phyloP scores from a whole-genome alignment of 2,113 vertebrate species.

The Nycticryphes semicollaris region DNA sequence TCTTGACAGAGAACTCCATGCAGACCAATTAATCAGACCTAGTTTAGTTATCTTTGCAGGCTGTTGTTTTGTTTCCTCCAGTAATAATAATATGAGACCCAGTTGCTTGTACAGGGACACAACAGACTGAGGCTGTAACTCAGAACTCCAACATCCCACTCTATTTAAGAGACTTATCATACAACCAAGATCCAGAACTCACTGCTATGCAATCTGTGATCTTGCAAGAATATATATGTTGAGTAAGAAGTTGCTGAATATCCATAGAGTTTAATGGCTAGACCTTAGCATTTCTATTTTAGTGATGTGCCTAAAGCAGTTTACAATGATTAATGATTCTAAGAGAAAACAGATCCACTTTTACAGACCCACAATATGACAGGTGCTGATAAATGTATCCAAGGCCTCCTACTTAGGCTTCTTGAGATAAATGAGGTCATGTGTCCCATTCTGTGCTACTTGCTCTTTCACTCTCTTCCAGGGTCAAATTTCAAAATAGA shows the following conservation, averaged over 20 bases:
- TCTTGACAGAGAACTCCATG: not conserved
- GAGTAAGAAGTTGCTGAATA: not conserved
- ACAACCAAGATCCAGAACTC: not conserved
- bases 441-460: not conserved
- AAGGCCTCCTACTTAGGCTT: not conserved
- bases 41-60: not conserved
- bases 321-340: not conserved
- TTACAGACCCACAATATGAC: not conserved
- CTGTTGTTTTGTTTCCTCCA: not conserved
- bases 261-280: not conserved
- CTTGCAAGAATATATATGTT: not conserved
- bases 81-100: not conserved
- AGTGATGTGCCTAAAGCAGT: not conserved
- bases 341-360: not conserved
- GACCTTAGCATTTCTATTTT: not conserved
- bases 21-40: not conserved
- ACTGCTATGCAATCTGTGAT: not conserved
- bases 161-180: not conserved
- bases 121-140: not conserved
- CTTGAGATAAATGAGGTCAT: not conserved
- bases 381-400: not conserved
- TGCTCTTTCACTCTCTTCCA: not conserved
- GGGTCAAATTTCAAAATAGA: not conserved
- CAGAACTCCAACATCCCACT: not conserved
- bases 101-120: not conserved